Conservation (phyloP, 2,113 vertebrate genomes). For the Scopus umbretta region DNA sequence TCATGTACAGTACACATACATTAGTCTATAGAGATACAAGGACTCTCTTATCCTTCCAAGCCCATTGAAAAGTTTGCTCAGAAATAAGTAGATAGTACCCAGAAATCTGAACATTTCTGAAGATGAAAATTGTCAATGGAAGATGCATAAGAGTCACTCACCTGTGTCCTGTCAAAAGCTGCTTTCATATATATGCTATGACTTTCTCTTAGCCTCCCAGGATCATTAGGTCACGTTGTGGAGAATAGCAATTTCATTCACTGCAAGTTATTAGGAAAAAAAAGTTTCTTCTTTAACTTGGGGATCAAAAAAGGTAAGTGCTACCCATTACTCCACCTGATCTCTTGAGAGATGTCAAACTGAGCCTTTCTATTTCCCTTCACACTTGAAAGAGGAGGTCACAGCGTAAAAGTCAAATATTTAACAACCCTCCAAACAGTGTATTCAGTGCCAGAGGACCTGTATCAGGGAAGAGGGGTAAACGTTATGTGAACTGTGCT, state of each 20-base stretch:
- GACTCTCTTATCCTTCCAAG: neutral
- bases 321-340: neutral
- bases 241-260: neutral
- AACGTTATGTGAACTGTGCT: neutral
- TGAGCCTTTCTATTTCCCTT: neutral
- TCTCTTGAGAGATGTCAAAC: neutral
- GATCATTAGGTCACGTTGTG: neutral
- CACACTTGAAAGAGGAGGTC: constrained; percentile 15
- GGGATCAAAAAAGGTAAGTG: neutral
- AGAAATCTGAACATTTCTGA: neutral
- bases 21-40: neutral
- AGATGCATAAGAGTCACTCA: neutral
- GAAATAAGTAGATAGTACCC: neutral
- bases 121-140: neutral
- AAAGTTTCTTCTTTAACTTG: neutral
- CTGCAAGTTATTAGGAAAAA: neutral
- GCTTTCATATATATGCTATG: neutral
- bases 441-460: neutral
- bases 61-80: neutral
- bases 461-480: neutral
- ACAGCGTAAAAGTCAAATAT: neutral
- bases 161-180: neutral
- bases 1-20: neutral
- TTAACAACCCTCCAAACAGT: neutral
- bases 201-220: neutral